Conservation (phyloP, 1,140 invertebrate genomes). For the Amyelois transitella region DNA sequence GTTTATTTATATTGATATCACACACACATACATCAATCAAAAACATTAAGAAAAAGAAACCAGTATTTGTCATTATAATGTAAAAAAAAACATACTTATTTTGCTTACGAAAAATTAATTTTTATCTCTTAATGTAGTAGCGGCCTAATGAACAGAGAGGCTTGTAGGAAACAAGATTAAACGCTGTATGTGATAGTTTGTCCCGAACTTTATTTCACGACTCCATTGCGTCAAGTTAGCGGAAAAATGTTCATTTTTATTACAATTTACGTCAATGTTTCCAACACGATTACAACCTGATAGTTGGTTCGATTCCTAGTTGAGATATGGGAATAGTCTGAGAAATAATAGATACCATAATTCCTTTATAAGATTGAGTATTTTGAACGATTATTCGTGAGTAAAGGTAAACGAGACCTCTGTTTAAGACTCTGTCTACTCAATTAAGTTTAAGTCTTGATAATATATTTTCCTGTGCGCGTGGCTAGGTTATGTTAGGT, state of each 20-base stretch:
- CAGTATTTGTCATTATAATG: too few relatives aligned
- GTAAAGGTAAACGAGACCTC: not conserved
- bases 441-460: too few relatives aligned
- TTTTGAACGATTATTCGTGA: not conserved
- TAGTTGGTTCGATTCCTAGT: not conserved
- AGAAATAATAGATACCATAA: not conserved
- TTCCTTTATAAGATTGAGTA: not conserved
- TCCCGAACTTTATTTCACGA: conserved; percentile 25
- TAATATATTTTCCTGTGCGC: too few relatives aligned
- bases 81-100: too few relatives aligned
- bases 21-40: too few relatives aligned
- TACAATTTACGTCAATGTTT: not conserved
- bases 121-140: conserved; percentile 2
- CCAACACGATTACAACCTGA: not conserved
- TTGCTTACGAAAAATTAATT: not conserved
- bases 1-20: too few relatives aligned
- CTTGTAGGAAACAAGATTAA: conserved; percentile 35
- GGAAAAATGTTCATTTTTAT: conserved; percentile 8
- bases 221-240: conserved; percentile 11
- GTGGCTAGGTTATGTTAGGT: too few relatives aligned
- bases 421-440: too few relatives aligned
- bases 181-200: conserved; percentile 30
- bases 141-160: conserved; percentile 11
- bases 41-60: too few relatives aligned
- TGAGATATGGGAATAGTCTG: not conserved